These are phyloP conservation scores for Melieria omissa DNA, from an alignment of 2,888 invertebrate species.

Conservation along the genomic window DNA sequence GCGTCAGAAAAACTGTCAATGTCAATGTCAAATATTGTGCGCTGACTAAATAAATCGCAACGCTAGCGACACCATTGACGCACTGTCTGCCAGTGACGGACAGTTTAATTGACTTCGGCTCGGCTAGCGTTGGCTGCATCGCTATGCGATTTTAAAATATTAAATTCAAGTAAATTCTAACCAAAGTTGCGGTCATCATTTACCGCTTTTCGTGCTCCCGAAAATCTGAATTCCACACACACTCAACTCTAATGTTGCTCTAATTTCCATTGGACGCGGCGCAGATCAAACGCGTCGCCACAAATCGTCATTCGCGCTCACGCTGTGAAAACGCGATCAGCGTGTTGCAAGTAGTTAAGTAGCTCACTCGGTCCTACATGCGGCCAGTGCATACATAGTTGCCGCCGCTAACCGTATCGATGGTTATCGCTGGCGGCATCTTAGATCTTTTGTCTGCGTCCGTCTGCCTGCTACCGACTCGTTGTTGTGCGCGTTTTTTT, in stretches of 20 bases:
- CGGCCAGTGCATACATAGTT: too few species aligned
- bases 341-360: too few species aligned
- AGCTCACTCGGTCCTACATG: too few species aligned
- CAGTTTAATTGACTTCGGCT: neutral
- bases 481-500: neutral
- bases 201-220: conserved; percentile 5
- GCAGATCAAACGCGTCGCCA: conserved; percentile 20
- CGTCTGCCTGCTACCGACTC: neutral
- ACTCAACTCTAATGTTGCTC: conserved; percentile 18
- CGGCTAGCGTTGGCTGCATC: neutral
- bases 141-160: neutral
- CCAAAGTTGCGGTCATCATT: conserved; percentile 6
- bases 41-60: too few species aligned
- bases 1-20: neutral
- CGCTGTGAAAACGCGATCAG: too few species aligned
- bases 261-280: conserved; percentile 23
- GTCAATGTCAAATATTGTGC: neutral
- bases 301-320: too few species aligned
- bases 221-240: conserved; percentile 11
- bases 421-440: neutral
- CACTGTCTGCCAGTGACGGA: neutral
- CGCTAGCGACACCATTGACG: neutral
- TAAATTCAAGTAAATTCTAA: neutral
- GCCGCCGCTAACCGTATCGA: too few species aligned
- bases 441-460: conserved; percentile 7